Evolutionary conservation across 2,113 vertebrate genomes (phyloP).

Genomic region (Mesocricetus auratus): DNA sequence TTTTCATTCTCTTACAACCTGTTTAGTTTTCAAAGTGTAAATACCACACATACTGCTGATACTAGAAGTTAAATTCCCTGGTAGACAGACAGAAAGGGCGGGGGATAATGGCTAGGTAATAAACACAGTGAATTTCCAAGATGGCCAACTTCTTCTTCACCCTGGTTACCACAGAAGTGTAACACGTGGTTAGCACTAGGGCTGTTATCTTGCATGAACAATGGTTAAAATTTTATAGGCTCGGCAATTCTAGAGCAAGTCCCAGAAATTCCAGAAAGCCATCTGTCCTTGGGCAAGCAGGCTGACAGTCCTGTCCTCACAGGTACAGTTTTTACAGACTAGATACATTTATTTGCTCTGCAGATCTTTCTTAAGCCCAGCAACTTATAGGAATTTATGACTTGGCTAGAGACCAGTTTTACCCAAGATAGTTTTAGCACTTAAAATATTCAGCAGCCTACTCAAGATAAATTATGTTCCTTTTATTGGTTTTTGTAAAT

Average conservation of each 20-base stretch:
- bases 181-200: background rate
- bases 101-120: background rate
- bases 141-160: background rate
- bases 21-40: background rate
- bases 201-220: background rate
- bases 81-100: background rate
- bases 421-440: background rate
- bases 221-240: background rate
- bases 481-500: background rate
- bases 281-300: background rate
- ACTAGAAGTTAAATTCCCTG: background rate
- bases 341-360: background rate
- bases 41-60: background rate
- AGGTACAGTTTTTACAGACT: background rate
- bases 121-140: background rate
- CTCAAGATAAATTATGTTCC: background rate
- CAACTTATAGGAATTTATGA: background rate
- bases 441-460: conserved; percentile 1
- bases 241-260: background rate
- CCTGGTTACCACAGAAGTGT: background rate
- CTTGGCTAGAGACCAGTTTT: background rate
- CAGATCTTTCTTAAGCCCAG: background rate
- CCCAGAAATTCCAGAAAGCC: background rate
- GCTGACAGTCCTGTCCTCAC: background rate
- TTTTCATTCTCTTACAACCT: background rate